Conservation (phyloP, 2,113 vertebrate genomes). For the Neofelis nebulosa region DNA sequence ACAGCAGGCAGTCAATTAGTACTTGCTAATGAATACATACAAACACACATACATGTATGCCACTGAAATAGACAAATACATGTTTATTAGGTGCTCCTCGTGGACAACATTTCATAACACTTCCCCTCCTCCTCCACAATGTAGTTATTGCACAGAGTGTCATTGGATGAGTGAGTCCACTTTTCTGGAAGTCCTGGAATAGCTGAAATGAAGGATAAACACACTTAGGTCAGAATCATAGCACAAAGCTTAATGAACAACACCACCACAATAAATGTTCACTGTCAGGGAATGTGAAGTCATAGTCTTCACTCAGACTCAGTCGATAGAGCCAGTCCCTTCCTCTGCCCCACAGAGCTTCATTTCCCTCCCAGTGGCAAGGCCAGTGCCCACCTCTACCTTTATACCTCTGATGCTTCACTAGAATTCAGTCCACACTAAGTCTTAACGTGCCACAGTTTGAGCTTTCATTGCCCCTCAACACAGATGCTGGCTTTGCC, state of each 20-base stretch:
- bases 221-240: neutral
- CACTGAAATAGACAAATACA: neutral
- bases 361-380: neutral
- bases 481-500: neutral
- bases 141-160: rapidly evolving
- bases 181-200: neutral
- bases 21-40: neutral
- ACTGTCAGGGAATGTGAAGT: neutral
- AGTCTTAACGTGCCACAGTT: neutral
- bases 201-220: neutral
- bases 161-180: neutral
- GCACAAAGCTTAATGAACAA: neutral
- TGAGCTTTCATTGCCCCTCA: neutral
- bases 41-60: neutral
- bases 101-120: neutral
- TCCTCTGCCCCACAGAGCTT: rapidly evolving
- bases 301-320: neutral
- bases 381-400: neutral
- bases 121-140: neutral
- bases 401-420: neutral
- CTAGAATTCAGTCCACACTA: neutral
- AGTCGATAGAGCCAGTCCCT: neutral
- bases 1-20: neutral
- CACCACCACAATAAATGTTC: neutral
- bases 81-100: neutral